Conservation (phyloP, 2,888 invertebrate genomes). For the Zelleria hepariella region DNA sequence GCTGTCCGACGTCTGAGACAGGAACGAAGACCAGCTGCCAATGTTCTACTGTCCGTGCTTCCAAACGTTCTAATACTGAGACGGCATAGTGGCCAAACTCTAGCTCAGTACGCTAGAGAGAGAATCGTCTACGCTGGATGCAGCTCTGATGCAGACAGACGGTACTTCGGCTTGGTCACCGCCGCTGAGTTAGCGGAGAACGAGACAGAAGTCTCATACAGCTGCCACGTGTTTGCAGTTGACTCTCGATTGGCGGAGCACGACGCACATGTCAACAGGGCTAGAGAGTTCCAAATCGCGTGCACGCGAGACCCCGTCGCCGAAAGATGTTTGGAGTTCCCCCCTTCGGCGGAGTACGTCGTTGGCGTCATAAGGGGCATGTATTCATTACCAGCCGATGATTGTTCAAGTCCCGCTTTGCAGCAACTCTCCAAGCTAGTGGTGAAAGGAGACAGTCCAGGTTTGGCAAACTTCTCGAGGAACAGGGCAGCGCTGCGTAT, state of each 20-base stretch:
- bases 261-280: constrained; percentile 82
- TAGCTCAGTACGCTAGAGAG: constrained; percentile 90
- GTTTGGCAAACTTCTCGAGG: constrained; percentile 49
- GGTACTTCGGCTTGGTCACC: constrained; percentile 94
- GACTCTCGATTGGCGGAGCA: constrained; percentile 90
- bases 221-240: constrained; percentile 96
- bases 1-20: constrained; percentile 91
- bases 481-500: constrained; percentile 46
- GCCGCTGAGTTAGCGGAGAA: constrained; percentile 75
- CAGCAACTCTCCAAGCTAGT: constrained; percentile 59
- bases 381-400: constrained; percentile 74
- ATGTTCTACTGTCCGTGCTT: constrained; percentile 87
- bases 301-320: constrained; percentile 86
- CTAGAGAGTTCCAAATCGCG: constrained; percentile 86
- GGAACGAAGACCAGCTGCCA: constrained; percentile 88
- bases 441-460: constrained; percentile 58
- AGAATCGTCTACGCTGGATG: constrained; percentile 91
- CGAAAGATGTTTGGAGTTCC: constrained; percentile 90
- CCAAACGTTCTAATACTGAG: constrained; percentile 85
- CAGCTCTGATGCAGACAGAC: constrained; percentile 90
- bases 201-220: constrained; percentile 75
- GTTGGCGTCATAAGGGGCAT: constrained; percentile 80
- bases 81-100: constrained; percentile 81
- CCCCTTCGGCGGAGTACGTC: constrained; percentile 85
- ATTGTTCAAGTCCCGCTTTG: constrained; percentile 48